Evolutionary conservation across 2,113 vertebrate species (phyloP), one percentile per base, ranked within the genome.

Genomic region (Polypterus bichir): DNA sequence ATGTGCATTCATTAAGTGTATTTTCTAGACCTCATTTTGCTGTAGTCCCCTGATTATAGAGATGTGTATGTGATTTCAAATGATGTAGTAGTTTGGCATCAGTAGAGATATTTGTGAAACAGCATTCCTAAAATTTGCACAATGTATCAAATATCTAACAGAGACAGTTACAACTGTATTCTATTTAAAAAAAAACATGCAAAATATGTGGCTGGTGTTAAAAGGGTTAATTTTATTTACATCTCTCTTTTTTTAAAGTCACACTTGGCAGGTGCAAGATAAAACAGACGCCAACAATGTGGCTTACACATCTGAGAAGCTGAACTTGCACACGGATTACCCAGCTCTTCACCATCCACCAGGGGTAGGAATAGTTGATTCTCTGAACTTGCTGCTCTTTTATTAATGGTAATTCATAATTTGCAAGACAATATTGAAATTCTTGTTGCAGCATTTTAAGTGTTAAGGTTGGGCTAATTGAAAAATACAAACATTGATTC

Each of bases 231-330:
- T 27, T 27, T 27, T 27, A 27, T 27, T 27, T 27, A 27, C 2
- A 2, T 27, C 65, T 46, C 68, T 74, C 70, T 64, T 53, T 69
- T 76, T 72, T 73, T 64, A 7, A 74, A 97, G 96, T 68, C 90
- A 88, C 65, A 97, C 92, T 11, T 98, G 91, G 91, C 92, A 97
- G 80, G 93, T 97, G 63, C 86, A 92, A 82, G 92, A 97, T 79
- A 98, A 98, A 79, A 62, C 73, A 45, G 80, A 84, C 69, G 92
- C 93, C 47, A 96, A 93, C 82, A 97, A 97, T 1, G 87, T 97
- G 44, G 94, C 96, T 56, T 97, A 97, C 59, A 97, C 94, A 3
- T 83, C 86, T 0, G 92, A 83, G 52, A 89, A 81, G 61, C 82
- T 97, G 3, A 90, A 87, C 46, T 86, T 89, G 66, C 96, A 98